phyloP scores from a whole-genome alignment of 2,113 vertebrate species.

The Morone saxatilis region DNA sequence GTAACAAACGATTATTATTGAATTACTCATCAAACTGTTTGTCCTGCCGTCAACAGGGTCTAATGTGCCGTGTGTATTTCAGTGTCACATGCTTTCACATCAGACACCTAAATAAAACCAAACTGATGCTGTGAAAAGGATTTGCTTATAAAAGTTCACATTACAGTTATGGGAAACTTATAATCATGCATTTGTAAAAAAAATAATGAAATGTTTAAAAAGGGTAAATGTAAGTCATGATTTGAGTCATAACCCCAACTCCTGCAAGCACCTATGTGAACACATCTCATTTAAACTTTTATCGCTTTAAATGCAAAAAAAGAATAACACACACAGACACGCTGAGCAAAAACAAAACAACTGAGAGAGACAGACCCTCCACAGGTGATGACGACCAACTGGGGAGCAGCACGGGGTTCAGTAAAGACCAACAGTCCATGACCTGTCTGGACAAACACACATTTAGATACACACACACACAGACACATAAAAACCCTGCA shows the following conservation, averaged over 20 bases:
- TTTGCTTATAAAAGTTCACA: background rate
- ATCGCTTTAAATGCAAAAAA: background rate
- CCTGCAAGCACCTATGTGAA: background rate
- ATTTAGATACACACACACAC: slow-evolving; percentile 24
- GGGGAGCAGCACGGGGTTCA: slow-evolving; percentile 35
- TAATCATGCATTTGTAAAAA: background rate
- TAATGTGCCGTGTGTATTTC: background rate
- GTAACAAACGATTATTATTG: slow-evolving; percentile 3
- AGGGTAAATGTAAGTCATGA: background rate
- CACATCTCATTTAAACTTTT: background rate
- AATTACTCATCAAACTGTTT: slow-evolving; percentile 35
- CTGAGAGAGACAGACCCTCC: slow-evolving; percentile 43
- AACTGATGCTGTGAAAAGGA: too few relatives aligned
- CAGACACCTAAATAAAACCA: background rate
- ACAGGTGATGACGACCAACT: slow-evolving; percentile 61
- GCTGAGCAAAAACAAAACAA: slow-evolving; percentile 7
- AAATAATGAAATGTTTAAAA: background rate
- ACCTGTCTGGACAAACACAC: slow-evolving; percentile 62
- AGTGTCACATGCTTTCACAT: background rate
- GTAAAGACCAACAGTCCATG: slow-evolving; percentile 61
- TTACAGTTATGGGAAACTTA: background rate
- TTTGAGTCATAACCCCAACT: background rate
- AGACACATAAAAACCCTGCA: slow-evolving; percentile 30
- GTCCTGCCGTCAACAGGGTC: background rate
- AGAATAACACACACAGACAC: slow-evolving; percentile 1